Evolutionary conservation across 1,140 invertebrate species (phyloP).

Genomic region (Holcopasites calliopsidis): DNA sequence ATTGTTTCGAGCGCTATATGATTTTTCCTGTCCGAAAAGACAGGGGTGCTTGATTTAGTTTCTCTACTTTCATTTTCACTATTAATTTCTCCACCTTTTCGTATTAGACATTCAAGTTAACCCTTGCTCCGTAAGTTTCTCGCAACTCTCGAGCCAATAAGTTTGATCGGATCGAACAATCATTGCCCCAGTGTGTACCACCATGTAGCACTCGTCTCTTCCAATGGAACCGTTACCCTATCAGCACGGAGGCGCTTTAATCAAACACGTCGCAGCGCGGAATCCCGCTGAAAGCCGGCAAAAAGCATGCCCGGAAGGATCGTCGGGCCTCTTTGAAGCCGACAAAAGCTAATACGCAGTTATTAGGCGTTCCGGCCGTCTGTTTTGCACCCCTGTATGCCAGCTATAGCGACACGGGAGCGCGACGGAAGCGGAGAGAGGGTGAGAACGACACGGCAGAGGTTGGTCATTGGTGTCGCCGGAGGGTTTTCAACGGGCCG

Average conservation of each 20-base stretch:
- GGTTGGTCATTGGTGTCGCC: constrained; percentile 68
- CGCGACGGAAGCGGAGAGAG: background rate
- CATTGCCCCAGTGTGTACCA: too few species aligned
- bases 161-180: too few species aligned
- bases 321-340: constrained; percentile 67
- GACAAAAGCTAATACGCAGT: constrained; percentile 75
- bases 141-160: too few species aligned
- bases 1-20: too few species aligned
- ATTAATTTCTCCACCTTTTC: too few species aligned
- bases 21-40: too few species aligned
- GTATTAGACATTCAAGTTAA: too few species aligned
- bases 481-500: constrained; percentile 60
- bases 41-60: too few species aligned
- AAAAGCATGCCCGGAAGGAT: constrained; percentile 34
- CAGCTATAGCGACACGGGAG: constrained; percentile 32
- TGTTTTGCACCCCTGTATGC: constrained; percentile 71
- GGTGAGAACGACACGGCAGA: background rate
- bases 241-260: background rate
- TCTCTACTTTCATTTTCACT: too few species aligned
- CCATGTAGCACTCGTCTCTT: too few species aligned
- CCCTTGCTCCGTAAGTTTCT: too few species aligned
- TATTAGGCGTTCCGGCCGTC: constrained; percentile 69
- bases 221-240: too few species aligned
- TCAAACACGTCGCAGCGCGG: background rate
- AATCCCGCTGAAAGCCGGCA: background rate